Base-by-base conservation (phyloP, 2,113 vertebrate genomes). In the Bettongia penicillata region DNA sequence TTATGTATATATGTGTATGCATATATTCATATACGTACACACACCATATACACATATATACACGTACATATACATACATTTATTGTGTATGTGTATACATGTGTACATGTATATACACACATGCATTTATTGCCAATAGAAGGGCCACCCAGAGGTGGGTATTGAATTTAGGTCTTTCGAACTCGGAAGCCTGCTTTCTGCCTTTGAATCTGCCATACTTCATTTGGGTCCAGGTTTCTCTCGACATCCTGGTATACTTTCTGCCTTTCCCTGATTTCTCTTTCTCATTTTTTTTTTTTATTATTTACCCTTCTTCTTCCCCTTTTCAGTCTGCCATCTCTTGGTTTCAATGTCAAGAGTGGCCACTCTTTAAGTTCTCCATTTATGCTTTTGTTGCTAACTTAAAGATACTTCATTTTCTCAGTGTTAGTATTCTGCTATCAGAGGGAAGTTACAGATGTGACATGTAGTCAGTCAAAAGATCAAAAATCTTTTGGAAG, bases 181-280 rank as follows among this genome's bases (percentile, higher is more conserved):
- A 43, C 68, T 84, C 68, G 43, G 94, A 94, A 95, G 49, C 22
- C 47, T 97, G 37, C 2, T 84, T 92, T 93, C 25, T 94, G 51
- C 48, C 37, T 95, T 93, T 94, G 91, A 96, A 94, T 50, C 26
- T 8, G 55, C 3, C 92, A 48, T 31, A 31, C 93, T 95, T 61
- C 3, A 91, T 90, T 95, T 96, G 91, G 51, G 95, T 90, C 51
- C 19, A 93, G 91, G 50, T 92, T 91, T 31, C 37, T 96, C 23
- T 68, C 93, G 89, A 91, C 1, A 93, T 8, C 93, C 91, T n/a
- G 26, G 43, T 90, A 28, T 51, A 19, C 53, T 92, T 95, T 96
- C 57, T 43, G 47, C 53, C n/a, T 92, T 93, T 92, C 47, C 26
- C 94, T 89, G 92, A 48, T 3, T 3, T 48, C 48, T 48, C 48